Percentiles rank a stretch among this genome's conserved stretches.
These are phyloP conservation scores for Pocota personata DNA, from an alignment of 2,888 invertebrate species.

Conservation along the genomic window DNA sequence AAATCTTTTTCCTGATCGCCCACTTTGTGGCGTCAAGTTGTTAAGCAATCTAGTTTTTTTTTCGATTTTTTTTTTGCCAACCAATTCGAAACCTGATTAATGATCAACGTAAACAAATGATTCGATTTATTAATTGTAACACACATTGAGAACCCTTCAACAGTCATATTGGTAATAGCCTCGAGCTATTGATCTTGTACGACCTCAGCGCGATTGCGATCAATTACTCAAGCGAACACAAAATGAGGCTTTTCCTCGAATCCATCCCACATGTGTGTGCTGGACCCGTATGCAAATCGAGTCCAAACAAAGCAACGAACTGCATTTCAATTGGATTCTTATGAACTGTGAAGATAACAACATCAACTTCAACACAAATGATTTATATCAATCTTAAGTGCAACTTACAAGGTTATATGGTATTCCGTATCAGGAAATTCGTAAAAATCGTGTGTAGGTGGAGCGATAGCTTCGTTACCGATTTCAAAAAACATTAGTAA, in stretches of 20 bases:
- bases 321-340: slow-evolving; percentile 22
- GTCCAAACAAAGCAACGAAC: slow-evolving; percentile 3
- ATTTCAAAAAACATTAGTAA: slow-evolving; percentile 3
- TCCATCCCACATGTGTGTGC: slow-evolving; percentile 12
- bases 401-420: neutral
- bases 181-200: slow-evolving; percentile 44
- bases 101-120: neutral
- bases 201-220: slow-evolving; percentile 18
- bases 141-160: slow-evolving; percentile 30
- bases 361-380: neutral
- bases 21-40: slow-evolving; percentile 47
- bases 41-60: slow-evolving; percentile 8
- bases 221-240: neutral
- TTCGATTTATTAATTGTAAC: slow-evolving; percentile 24
- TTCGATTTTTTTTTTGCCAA: neutral
- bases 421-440: neutral
- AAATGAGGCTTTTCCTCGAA: neutral
- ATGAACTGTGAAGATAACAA: neutral
- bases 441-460: neutral
- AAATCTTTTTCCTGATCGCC: slow-evolving; percentile 41
- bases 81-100: slow-evolving; percentile 1
- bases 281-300: slow-evolving; percentile 23
- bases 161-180: slow-evolving; percentile 5
- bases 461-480: neutral
- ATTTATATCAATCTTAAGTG: slow-evolving; percentile 20